Evolutionary conservation across 2,797 vertebrate species (phyloP), one percentile per base, ranked within the genome.

Genomic region (Chrysocyon brachyurus): DNA sequence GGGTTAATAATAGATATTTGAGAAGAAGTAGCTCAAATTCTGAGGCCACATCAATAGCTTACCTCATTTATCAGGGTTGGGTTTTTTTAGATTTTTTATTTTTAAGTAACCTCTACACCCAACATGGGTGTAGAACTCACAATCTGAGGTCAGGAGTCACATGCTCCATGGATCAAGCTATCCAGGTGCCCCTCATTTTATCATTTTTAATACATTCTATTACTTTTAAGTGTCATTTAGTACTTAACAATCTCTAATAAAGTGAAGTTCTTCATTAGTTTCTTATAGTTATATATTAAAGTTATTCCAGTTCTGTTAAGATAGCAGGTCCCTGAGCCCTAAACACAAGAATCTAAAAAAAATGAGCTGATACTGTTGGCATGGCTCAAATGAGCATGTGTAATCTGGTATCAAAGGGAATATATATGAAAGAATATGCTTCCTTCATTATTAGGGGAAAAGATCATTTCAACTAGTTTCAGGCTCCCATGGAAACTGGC

Each of bases 341-440:
- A 94, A 94, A 89, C 33, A 52, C 15, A 57, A 82, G 54, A 64
- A n/a, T 3, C 0, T 52, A 33, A 87, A 90, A 83, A 10, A 56
- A 75, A 75, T n/a, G 22, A 83, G 36, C 49, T 87, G 15, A 59
- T 54, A 36, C 8, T 75, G 14, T 66, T 22, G 40, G 46, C 36
- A 57, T 33, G 24, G 57, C 33, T 81, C 28, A 87, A 72, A 28
- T 46, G 28, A 72, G 16, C 9, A 12, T 40, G 21, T 40, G 6
- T 36, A n/a, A 54, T 64, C 81, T 28, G n/a, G 26, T 90, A 31
- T 82, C 40, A 63, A 56, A 77, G 22, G 22, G 9, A 92, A 90
- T 2, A 12, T 0, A 40, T 10, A 40, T 1, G 6, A 59, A 90
- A 70, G n/a, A 36, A n/a, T 0, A 11, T 19, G 0, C 6, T 59